Conservation (phyloP, 2,113 vertebrate genomes). For the Collichthys lucidus region DNA sequence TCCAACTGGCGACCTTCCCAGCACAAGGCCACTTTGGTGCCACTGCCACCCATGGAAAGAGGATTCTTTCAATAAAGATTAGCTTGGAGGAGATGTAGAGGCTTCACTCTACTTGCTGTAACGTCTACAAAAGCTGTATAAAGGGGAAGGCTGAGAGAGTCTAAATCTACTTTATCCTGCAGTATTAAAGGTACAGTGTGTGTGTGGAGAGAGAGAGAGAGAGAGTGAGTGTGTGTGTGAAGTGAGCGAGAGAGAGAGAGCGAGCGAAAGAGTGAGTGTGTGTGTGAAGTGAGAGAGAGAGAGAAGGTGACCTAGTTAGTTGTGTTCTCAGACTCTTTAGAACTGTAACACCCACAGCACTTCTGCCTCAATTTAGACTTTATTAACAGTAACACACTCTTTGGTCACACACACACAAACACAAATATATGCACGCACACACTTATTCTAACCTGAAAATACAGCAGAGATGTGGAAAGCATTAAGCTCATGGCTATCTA, state of each 20-base stretch:
- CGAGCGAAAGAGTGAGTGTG: conserved; percentile 8
- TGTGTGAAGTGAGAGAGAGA: conserved; percentile 24
- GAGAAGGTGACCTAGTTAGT: conserved; percentile 70
- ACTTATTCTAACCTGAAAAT: conserved; percentile 26
- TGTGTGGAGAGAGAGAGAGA: not conserved
- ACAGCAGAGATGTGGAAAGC: not conserved
- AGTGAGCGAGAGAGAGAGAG: not conserved
- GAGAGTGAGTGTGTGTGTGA: conserved; percentile 35
- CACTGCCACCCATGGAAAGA: conserved; percentile 37
- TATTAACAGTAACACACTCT: conserved; percentile 42
- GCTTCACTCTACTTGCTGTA: conserved; percentile 39
- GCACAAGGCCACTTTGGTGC: conserved; percentile 41
- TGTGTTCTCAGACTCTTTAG: conserved; percentile 60
- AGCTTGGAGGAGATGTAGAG: conserved; percentile 41
- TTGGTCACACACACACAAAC: not conserved
- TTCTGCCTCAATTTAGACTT: conserved; percentile 56
- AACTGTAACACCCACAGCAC: conserved; percentile 63
- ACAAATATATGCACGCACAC: not conserved
- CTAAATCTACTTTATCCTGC: conserved; percentile 65
- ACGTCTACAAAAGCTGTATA: conserved; percentile 29
- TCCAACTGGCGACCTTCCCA: conserved; percentile 58
- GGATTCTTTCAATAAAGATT: conserved; percentile 19
- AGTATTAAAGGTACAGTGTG: conserved; percentile 57
- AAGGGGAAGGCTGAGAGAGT: conserved; percentile 44
- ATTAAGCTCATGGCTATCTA: not conserved